phyloP scores from a whole-genome alignment of 2,113 vertebrate genomes.

The Caranx melampygus region DNA sequence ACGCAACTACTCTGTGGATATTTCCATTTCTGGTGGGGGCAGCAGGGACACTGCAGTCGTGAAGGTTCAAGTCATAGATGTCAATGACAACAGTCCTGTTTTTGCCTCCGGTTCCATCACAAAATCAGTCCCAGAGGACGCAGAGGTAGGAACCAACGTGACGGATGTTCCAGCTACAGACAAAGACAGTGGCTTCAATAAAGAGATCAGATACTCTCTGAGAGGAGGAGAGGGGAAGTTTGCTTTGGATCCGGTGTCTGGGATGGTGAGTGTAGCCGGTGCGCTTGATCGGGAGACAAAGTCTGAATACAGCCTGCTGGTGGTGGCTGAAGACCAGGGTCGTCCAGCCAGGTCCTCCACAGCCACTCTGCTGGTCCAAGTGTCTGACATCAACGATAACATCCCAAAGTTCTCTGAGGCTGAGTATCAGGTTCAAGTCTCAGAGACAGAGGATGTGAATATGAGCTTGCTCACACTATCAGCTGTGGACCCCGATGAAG shows the following conservation, averaged over 20 bases:
- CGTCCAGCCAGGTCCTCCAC: constrained; percentile 69
- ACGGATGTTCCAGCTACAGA: constrained; percentile 65
- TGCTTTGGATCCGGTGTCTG: constrained; percentile 71
- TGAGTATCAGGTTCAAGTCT: constrained; percentile 60
- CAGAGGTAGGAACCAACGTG: constrained; percentile 30
- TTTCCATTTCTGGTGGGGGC: constrained; percentile 82
- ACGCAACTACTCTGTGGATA: constrained; percentile 71
- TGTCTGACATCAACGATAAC: constrained; percentile 84
- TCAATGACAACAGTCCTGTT: constrained; percentile 84
- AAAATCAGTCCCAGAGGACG: constrained; percentile 57
- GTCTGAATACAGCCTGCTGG: constrained; percentile 72
- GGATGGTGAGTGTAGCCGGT: constrained; percentile 70
- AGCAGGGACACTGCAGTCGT: constrained; percentile 68
- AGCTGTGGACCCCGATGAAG: constrained; percentile 80
- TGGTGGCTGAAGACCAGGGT: constrained; percentile 84
- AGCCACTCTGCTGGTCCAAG: constrained; percentile 60
- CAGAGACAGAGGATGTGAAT: constrained; percentile 67
- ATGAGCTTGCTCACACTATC: constrained; percentile 55
- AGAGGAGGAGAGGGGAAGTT: constrained; percentile 81
- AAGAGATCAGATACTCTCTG: constrained; percentile 80
- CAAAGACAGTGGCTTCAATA: constrained; percentile 80
- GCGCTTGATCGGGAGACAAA: constrained; percentile 81
- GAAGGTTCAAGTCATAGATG: constrained; percentile 77
- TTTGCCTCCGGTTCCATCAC: constrained; percentile 60
- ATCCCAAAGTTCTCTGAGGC: constrained; percentile 66